phyloP scores from a whole-genome alignment of 1,140 invertebrate genomes.

The Lasaia peninsularis region DNA sequence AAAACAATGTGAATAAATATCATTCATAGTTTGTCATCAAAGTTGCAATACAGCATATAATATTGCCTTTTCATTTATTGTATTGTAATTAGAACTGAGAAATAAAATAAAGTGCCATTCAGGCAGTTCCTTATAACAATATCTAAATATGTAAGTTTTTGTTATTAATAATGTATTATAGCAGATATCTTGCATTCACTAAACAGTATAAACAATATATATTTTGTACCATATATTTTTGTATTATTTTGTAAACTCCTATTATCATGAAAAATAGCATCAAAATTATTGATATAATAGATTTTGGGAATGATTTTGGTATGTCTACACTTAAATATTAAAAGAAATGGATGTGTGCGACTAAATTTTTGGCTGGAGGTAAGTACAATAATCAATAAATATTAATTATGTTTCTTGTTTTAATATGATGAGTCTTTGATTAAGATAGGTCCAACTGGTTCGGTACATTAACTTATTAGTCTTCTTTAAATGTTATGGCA shows the following conservation, averaged over 20 bases:
- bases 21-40: slow-evolving; percentile 20
- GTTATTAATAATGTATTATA: slow-evolving; percentile 32
- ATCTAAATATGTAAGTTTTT: slow-evolving; percentile 36
- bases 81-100: slow-evolving; percentile 14
- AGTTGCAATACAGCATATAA: slow-evolving; percentile 25
- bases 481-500: too few species aligned
- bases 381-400: too few species aligned
- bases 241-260: slow-evolving; percentile 30
- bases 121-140: slow-evolving; percentile 53
- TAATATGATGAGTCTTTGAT: too few species aligned
- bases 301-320: too few species aligned
- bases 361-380: too few species aligned
- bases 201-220: slow-evolving; percentile 54
- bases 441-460: too few species aligned
- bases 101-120: slow-evolving; percentile 50
- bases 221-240: slow-evolving; percentile 44
- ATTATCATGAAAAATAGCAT: too few species aligned
- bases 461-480: too few species aligned
- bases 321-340: too few species aligned
- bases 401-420: too few species aligned
- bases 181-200: slow-evolving; percentile 45
- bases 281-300: too few species aligned
- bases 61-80: slow-evolving; percentile 20
- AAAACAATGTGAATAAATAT: slow-evolving; percentile 33
- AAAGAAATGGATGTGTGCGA: too few species aligned